Base-by-base conservation (phyloP, 2,113 vertebrate genomes). In the Etheostoma cragini region DNA sequence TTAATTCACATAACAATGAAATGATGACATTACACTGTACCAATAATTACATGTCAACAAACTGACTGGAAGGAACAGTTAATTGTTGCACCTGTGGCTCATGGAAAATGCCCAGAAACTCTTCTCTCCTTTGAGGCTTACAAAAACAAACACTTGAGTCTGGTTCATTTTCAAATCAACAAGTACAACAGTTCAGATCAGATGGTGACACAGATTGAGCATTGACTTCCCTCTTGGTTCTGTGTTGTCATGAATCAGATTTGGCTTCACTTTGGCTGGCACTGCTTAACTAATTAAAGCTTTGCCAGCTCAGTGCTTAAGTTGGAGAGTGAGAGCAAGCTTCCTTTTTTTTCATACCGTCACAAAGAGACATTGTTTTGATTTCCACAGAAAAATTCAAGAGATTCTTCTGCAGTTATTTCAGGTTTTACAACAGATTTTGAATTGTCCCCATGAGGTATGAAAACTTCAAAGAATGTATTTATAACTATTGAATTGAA, bases 221-320 rank as follows among this genome's bases (percentile, higher is more conserved):
- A 58, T 14, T 8, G 69, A 66, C 67, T 52, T 65, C 19, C 71
- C 62, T 68, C 42, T 71, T 58, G 38, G 57, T 87, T 77, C n/a
- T 26, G 10, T 60, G 50, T 62, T 77, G 63, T 75, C 74, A 3
- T 68, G 47, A 81, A 65, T 67, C 61, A 49, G 65, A 77, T 61
- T 67, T 84, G 78, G 78, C 82, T 79, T 77, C 53, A 8, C 58
- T 60, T 78, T 53, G 7, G 0, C 42, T 71, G 76, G 67, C 71
- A 65, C 24, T 22, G 26, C 46, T 52, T 15, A 54, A 38, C 13
- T 15, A 49, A 76, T 12, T 22, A 26, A 26, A 60, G 54, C 71
- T n/a, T 13, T 53, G 61, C 68, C 50, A 78, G 65, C 56, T 50
- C 49, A 69, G 60, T 15, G 24, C 64, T 64, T 14, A 46, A 72